Conservation (phyloP, 2,113 vertebrate species). For the Otocyon megalotis region DNA sequence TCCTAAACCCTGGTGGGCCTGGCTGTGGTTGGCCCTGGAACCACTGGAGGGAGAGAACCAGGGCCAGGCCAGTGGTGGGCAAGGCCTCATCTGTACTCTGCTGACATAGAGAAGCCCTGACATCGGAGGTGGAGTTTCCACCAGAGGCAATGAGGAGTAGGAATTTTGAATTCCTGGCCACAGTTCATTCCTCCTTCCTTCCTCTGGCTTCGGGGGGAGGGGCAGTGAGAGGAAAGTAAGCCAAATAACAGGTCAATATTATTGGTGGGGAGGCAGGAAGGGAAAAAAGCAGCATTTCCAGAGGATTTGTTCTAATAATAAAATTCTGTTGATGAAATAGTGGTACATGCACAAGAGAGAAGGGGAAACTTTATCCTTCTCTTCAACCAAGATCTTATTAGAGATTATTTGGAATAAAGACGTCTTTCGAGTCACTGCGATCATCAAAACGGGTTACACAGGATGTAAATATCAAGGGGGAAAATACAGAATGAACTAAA, state of each 20-base stretch:
- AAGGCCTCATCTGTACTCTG: neutral
- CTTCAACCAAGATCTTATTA: neutral
- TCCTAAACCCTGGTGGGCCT: neutral
- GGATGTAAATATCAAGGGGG: neutral
- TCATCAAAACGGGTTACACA: neutral
- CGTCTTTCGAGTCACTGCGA: neutral
- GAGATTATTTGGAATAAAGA: neutral
- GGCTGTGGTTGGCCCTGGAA: no score
- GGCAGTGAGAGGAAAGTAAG: neutral
- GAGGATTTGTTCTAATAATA: neutral
- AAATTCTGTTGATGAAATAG: neutral
- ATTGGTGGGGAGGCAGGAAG: neutral
- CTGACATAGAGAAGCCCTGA: neutral
- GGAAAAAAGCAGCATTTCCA: neutral
- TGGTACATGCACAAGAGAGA: neutral
- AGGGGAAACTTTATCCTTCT: neutral
- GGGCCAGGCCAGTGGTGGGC: no score
- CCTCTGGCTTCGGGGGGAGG: neutral
- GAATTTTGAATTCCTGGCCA: neutral
- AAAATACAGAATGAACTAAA: neutral
- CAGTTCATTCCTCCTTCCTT: neutral
- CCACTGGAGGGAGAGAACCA: neutral
- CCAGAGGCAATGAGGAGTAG: neutral
- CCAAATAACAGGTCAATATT: neutral
- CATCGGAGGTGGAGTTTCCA: neutral